Evolutionary conservation across 1,140 invertebrate genomes (phyloP).

Genomic region (Phenacoccus solenopsis): DNA sequence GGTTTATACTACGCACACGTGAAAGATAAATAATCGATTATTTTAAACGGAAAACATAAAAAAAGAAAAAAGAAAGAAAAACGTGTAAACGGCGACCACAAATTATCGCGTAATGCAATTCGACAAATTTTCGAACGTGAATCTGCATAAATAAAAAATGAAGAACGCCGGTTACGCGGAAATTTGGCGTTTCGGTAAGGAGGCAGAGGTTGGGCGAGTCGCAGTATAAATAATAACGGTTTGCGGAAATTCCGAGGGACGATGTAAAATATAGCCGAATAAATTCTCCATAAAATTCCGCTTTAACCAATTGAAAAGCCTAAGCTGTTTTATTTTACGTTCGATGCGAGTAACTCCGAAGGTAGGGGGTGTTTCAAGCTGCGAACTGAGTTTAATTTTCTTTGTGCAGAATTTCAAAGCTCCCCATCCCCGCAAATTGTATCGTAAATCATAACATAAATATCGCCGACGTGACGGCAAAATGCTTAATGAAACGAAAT

Average conservation of each 20-base stretch:
- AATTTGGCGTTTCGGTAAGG: not conserved
- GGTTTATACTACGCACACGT: not conserved
- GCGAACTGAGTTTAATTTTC: not conserved
- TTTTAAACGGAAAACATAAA: not conserved
- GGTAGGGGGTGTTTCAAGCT: not conserved
- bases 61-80: not conserved
- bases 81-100: not conserved
- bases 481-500: not conserved
- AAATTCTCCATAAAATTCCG: slow-evolving; percentile 2
- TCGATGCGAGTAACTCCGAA: not conserved
- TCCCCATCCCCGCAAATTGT: not conserved
- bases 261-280: not conserved
- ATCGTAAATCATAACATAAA: not conserved
- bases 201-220: not conserved
- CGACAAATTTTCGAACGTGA: not conserved
- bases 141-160: slow-evolving; percentile 3
- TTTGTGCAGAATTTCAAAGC: not conserved
- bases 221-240: not conserved
- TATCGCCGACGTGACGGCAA: not conserved
- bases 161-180: not conserved
- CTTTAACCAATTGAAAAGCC: not conserved
- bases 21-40: not conserved
- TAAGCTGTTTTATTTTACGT: not conserved
- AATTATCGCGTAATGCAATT: not conserved
- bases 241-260: not conserved